Percentiles rank a stretch among this genome's conserved stretches.
Evolutionary conservation across 2,113 vertebrate genomes (phyloP).

Genomic region (Semnopithecus entellus): DNA sequence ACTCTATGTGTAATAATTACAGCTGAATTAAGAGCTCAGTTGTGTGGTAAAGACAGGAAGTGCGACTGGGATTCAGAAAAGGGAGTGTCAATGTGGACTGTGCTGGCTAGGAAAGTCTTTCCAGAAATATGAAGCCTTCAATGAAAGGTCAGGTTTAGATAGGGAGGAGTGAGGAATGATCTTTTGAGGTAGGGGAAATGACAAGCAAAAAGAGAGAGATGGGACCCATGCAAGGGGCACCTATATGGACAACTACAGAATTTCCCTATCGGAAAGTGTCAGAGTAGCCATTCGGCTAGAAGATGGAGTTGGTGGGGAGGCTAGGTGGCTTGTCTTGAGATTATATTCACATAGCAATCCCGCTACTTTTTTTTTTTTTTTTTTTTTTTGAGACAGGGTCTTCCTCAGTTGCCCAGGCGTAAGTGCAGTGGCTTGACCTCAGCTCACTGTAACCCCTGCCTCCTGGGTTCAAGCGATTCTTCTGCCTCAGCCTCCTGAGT

Average conservation of each 20-base stretch:
- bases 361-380: background rate
- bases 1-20: background rate
- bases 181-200: background rate
- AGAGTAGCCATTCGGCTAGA: background rate
- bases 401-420: too few species aligned
- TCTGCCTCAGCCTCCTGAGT: too few species aligned
- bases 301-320: background rate
- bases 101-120: background rate
- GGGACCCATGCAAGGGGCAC: background rate
- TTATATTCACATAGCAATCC: background rate
- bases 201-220: background rate
- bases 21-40: background rate
- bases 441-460: too few species aligned
- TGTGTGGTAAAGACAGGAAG: background rate
- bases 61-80: background rate
- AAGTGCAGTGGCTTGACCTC: too few species aligned
- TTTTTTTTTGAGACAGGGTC: background rate
- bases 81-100: background rate
- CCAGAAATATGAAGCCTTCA: background rate
- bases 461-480: too few species aligned
- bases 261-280: background rate
- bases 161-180: background rate
- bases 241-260: background rate
- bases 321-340: background rate
- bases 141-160: background rate